Conservation (phyloP, 2,797 vertebrate genomes). For the Lindbergichthys nudifrons region DNA sequence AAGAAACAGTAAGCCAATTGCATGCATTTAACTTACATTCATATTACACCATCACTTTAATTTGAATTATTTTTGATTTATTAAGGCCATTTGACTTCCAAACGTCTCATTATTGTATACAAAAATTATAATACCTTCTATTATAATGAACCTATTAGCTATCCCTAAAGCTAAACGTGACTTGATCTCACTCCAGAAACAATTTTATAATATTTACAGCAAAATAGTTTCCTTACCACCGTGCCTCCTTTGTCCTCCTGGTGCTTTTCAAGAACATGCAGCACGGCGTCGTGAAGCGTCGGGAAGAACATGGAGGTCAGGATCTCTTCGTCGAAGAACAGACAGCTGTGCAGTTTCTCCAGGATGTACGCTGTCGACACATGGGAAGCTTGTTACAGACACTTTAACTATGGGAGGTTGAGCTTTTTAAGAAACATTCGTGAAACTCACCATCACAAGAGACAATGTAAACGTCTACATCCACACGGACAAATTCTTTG, state of each 20-base stretch:
- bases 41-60: neutral
- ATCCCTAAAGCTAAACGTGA: no score
- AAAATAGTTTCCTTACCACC: conserved; percentile 30
- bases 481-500: conserved; percentile 89
- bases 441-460: conserved; percentile 88
- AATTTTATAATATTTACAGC: accelerated
- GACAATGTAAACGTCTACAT: conserved; percentile 90
- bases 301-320: conserved; percentile 90
- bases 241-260: neutral
- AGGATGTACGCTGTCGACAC: conserved; percentile 83
- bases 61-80: neutral
- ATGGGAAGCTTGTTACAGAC: neutral
- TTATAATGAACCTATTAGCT: neutral
- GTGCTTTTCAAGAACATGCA: conserved; percentile 87
- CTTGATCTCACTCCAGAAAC: neutral
- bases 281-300: conserved; percentile 90
- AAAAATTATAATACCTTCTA: neutral
- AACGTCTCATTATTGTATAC: neutral
- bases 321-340: conserved; percentile 93
- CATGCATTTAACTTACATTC: neutral
- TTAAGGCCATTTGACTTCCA: neutral
- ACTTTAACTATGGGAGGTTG: no score
- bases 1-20: neutral
- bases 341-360: conserved; percentile 87
- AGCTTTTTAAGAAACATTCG: no score